These are phyloP conservation scores for Aquatica leii DNA, from an alignment of 2,888 invertebrate species.

Conservation along the genomic window DNA sequence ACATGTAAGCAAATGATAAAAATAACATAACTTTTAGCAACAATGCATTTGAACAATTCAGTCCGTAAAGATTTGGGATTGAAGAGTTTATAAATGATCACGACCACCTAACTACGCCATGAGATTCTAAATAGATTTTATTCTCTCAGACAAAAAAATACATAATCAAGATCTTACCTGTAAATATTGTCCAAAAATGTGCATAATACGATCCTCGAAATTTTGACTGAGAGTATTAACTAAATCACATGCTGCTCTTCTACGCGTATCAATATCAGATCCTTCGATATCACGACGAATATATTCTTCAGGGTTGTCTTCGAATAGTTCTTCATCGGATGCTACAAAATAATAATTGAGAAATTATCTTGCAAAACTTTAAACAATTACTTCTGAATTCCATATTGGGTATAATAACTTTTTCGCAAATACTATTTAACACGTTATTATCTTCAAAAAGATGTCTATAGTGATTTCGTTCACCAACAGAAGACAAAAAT, in stretches of 20 bases:
- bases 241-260: slow-evolving; percentile 96
- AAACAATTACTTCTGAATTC: slow-evolving; percentile 83
- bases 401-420: slow-evolving; percentile 98
- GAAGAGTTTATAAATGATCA: no score
- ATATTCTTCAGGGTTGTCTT: slow-evolving; percentile 98
- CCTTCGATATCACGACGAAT: slow-evolving; percentile 97
- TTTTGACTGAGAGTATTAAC: slow-evolving; percentile 89
- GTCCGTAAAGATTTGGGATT: no score
- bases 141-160: no score
- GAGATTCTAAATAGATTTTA: no score
- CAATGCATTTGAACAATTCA: no score
- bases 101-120: no score
- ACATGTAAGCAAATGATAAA: no score
- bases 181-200: slow-evolving; percentile 87
- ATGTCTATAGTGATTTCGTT: slow-evolving; percentile 84
- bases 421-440: slow-evolving; percentile 92
- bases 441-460: slow-evolving; percentile 90
- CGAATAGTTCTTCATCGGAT: slow-evolving; percentile 95
- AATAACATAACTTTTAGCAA: no score
- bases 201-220: slow-evolving; percentile 88
- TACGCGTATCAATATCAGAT: slow-evolving; percentile 95
- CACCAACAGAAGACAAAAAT: slow-evolving; percentile 94
- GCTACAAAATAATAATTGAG: slow-evolving; percentile 63
- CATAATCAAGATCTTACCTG: slow-evolving; percentile 64
- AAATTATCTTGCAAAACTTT: no score